Evolutionary conservation across 1,140 invertebrate species (phyloP), one percentile per base, ranked within the genome.

Genomic region (Macrocentrus cingulum): DNA sequence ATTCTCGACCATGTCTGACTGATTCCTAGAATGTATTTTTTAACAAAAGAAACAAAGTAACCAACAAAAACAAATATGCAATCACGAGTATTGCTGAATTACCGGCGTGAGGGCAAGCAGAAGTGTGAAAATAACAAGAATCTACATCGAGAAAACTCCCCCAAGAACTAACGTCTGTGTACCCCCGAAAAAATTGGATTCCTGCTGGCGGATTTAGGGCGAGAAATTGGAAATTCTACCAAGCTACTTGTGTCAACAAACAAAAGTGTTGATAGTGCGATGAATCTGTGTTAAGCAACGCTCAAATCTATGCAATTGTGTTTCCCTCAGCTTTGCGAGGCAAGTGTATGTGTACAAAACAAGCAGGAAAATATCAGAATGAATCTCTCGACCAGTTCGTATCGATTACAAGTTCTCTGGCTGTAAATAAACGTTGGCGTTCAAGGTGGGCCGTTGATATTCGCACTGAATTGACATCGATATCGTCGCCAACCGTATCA

Each of bases 1-100:
- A 62, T 65, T 60, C 66, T 58, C 34, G 56, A 61, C 63, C 60
- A 58, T 60, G 67, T 66, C 65, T 64, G 70, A 72, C 70, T 72
- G 70, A 72, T 70, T 66, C 61, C 63, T 70, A 72, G 70, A 69
- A 70, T 68, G 66, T 72, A 72, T 72, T 70, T 69, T 67, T 61
- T 64, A 61, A 62, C 13, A 20, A 50, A 60, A 20, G 41, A 37
- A 44, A 25, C 7, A 36, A 56, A 11, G 8, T 44, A 52, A 53
- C 25, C 22, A 53, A 39, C 25, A 53, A 39, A 32, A 53, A 50
- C 23, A 16, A 60, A 18, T 23, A 39, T 20, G 18, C 42, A n/a
- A 51, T 41, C 11, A 15, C 42, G 36, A 45, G 16, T 18, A 45
- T 29, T 16, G 13, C 11, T 32, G 20, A 45, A 25, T 29, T 29